phyloP scores from a whole-genome alignment of 2,113 vertebrate genomes.

The Eira barbara region DNA sequence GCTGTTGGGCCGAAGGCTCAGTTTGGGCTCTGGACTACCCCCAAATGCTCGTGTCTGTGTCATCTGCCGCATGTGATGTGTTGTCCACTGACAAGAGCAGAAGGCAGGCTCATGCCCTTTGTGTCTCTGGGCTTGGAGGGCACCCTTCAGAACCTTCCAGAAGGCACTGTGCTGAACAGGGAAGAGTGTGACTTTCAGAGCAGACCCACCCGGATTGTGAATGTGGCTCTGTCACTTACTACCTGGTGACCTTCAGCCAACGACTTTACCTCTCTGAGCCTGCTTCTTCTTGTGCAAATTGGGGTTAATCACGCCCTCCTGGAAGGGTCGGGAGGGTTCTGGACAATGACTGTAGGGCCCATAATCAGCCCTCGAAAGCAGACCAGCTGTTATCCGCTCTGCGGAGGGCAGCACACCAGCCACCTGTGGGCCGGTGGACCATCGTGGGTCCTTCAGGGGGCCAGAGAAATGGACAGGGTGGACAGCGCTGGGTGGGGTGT shows the following conservation, averaged over 20 bases:
- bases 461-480: not conserved
- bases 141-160: not conserved
- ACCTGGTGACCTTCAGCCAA: not conserved
- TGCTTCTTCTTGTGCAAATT: not conserved
- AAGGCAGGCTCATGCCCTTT: not conserved
- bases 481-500: slow-evolving; percentile 45
- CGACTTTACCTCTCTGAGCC: not conserved
- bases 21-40: not conserved
- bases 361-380: not conserved
- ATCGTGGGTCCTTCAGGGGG: rapidly evolving
- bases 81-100: not conserved
- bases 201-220: not conserved
- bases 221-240: not conserved
- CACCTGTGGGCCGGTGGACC: not conserved
- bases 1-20: not conserved
- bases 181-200: not conserved
- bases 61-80: not conserved
- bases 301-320: not conserved
- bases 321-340: not conserved
- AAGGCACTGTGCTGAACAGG: not conserved
- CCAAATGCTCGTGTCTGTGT: not conserved
- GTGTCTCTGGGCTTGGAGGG: not conserved
- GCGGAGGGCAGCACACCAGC: rapidly evolving
- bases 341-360: not conserved
- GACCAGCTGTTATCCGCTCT: not conserved